phyloP scores from a whole-genome alignment of 2,113 vertebrate species.

The Erythrocercus mccallii region DNA sequence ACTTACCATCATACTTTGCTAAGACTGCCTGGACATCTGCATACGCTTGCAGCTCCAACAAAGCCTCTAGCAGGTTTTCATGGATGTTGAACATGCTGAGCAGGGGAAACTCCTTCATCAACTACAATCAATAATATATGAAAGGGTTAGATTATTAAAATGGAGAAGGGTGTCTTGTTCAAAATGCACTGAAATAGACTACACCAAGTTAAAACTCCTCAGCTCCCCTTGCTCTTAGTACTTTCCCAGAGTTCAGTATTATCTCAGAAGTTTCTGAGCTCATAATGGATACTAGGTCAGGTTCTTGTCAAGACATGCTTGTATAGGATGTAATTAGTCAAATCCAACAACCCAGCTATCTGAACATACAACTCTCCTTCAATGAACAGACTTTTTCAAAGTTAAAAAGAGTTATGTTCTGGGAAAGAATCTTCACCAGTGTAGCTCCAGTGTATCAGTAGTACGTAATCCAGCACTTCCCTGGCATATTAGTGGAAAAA shows the following conservation, averaged over 20 bases:
- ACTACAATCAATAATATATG: conserved; percentile 77
- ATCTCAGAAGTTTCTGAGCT: background rate
- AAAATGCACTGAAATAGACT: background rate
- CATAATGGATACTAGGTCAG: background rate
- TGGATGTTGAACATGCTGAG: conserved; percentile 99
- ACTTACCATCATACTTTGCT: conserved; percentile 97
- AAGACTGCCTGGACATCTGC: conserved; percentile 97
- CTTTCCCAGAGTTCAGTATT: background rate
- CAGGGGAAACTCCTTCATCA: conserved; percentile 99
- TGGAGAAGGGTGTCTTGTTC: background rate
- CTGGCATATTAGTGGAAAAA: background rate
- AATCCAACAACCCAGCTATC: background rate
- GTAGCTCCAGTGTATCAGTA: background rate
- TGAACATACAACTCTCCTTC: background rate
- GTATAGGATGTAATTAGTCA: background rate
- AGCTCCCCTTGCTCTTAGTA: background rate
- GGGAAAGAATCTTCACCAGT: background rate
- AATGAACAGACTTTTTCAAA: background rate
- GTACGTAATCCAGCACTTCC: background rate
- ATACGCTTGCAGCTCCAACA: conserved; percentile 95
- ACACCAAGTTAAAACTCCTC: background rate
- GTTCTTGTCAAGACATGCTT: background rate
- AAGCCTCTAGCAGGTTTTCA: conserved; percentile 95
- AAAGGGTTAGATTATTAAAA: conserved; percentile 27
- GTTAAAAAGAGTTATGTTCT: background rate